A percentile compares a stretch with the other conserved stretches of the same genome.
phyloP scores from a whole-genome alignment of 2,888 invertebrate genomes.

The Pandemis cinnamomeana region DNA sequence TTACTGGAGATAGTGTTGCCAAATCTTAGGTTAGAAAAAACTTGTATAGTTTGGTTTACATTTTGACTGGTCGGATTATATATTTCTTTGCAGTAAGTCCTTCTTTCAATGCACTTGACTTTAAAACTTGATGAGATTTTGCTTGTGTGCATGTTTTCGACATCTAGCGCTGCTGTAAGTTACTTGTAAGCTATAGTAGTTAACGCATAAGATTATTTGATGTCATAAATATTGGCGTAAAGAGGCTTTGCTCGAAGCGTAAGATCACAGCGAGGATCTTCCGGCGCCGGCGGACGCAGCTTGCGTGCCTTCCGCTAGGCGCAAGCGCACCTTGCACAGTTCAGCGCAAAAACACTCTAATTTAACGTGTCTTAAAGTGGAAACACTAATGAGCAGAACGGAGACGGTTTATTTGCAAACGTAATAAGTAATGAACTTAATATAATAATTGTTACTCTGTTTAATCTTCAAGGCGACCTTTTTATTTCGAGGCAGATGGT shows the following conservation, averaged over 20 bases:
- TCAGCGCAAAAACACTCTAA: slow-evolving; percentile 18
- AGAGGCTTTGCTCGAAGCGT: not conserved
- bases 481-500: slow-evolving; percentile 1
- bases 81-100: too few species aligned
- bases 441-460: not conserved
- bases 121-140: too few species aligned
- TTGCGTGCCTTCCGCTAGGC: slow-evolving; percentile 67
- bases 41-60: too few species aligned
- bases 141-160: not conserved
- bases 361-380: not conserved
- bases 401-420: not conserved
- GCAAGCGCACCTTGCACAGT: not conserved
- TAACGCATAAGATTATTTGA: not conserved
- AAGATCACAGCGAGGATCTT: slow-evolving; percentile 27
- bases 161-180: not conserved
- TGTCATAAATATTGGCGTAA: not conserved
- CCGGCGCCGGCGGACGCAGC: slow-evolving; percentile 59
- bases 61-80: too few species aligned
- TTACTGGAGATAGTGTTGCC: not conserved
- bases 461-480: not conserved
- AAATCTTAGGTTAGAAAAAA: not conserved
- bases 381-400: slow-evolving; percentile 16
- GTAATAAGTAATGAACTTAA: slow-evolving; percentile 14
- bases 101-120: too few species aligned
- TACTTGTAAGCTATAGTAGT: too few species aligned